Base-by-base conservation (phyloP, 30 jellyfish, hydroid and myxozoan species). In the Phacellophora camtschatica region DNA sequence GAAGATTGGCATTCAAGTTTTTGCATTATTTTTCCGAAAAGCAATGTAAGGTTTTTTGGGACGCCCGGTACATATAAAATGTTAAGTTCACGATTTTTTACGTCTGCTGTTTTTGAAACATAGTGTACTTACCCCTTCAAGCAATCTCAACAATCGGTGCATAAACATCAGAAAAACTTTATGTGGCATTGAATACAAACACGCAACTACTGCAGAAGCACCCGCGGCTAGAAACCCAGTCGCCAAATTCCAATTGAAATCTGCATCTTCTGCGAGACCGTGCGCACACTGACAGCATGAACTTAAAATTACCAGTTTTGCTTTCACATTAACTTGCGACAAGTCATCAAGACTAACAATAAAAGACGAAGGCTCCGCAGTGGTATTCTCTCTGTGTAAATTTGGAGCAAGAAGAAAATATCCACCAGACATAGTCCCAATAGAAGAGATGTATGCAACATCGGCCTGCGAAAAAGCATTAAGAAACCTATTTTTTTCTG, bases 281-380 rank as follows among this genome's bases (percentile, higher is more conserved):
- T 82, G 94, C 10, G 86, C 81, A 56, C 94, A 82, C 30, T 82
- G 86, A 34, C 31, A 48, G 81, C 94, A 82, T 1, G 79, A 28
- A 54, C 94, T 82, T 8, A 82, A 39, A 15, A 82, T 36, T 16
- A 82, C 82, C 10, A 82, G 82, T 19, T 45, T 82, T 10, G 94
- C 94, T 6, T 61, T 57, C 22, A 82, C 33, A 15, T 56, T 63
- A 13, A 82, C 16, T 45, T 68, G 66, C 37, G 82, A 36, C 19
- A 82, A 55, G 28, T 82, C 94, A 2, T 56, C 66, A 36, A 71
- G 20, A 41, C 56, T 68, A 39, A 82, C 27, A 4, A 69, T 59
- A 69, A 31, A 82, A 5, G 94, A 82, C 29, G 43, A 35, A 15
- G 58, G 18, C 45, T 82, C 94, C 12, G 94, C 86, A 33, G 54